phyloP scores from a whole-genome alignment of 1,140 invertebrate genomes.

The Heliconius hermathena region DNA sequence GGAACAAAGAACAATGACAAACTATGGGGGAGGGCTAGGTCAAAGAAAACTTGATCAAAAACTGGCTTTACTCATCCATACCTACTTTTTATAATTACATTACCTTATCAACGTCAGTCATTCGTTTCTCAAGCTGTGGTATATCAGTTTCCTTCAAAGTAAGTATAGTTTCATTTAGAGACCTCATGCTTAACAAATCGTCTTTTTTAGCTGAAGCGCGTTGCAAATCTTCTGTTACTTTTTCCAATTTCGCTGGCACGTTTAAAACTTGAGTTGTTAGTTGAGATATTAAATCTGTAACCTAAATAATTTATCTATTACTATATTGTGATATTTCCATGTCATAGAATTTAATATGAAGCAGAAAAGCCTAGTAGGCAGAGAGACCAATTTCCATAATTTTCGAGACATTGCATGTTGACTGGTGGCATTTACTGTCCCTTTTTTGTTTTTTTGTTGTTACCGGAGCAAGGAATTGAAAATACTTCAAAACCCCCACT shows the following conservation, averaged over 20 bases:
- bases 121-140: constrained; percentile 71
- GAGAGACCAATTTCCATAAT: too few relatives aligned
- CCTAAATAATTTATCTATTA: constrained; percentile 45
- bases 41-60: too few relatives aligned
- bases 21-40: too few relatives aligned
- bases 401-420: too few relatives aligned
- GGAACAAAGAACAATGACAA: too few relatives aligned
- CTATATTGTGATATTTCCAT: background rate
- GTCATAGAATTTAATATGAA: too few relatives aligned
- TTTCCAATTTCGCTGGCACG: constrained; percentile 77
- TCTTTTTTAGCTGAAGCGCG: constrained; percentile 76
- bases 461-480: too few relatives aligned
- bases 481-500: too few relatives aligned
- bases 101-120: constrained; percentile 74
- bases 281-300: constrained; percentile 69
- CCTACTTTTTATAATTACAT: background rate
- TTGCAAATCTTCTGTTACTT: constrained; percentile 69
- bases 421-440: too few relatives aligned
- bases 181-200: constrained; percentile 69
- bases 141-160: constrained; percentile 71
- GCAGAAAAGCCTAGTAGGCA: too few relatives aligned
- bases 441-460: too few relatives aligned
- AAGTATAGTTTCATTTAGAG: constrained; percentile 71
- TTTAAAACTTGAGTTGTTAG: constrained; percentile 79
- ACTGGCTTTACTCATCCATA: too few relatives aligned